phyloP scores from a whole-genome alignment of 1,140 invertebrate genomes.

The Cotesia chilonis region DNA sequence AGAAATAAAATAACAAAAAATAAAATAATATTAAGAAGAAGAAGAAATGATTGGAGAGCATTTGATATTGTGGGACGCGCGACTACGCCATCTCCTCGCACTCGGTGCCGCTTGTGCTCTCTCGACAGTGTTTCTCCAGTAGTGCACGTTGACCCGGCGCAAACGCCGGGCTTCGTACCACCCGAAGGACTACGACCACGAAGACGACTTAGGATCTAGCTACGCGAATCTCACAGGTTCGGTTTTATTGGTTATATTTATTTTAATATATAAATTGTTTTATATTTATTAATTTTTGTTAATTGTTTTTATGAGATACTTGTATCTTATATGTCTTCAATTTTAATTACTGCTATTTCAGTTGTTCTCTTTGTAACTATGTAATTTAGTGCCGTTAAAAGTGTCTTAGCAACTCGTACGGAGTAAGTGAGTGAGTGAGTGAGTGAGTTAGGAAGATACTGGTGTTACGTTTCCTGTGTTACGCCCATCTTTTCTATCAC shows the following conservation, averaged over 20 bases:
- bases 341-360: background rate
- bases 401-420: constrained; percentile 26
- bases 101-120: constrained; percentile 22
- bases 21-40: background rate
- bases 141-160: constrained; percentile 38
- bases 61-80: constrained; percentile 31
- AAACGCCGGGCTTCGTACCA: constrained; percentile 25
- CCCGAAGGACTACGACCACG: constrained; percentile 7
- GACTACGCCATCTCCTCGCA: constrained; percentile 37
- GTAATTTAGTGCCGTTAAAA: constrained; percentile 25
- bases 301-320: too few species aligned
- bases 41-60: background rate
- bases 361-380: background rate
- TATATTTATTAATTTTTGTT: too few species aligned
- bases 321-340: too few species aligned
- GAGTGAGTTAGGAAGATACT: constrained; percentile 13
- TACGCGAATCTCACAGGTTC: constrained; percentile 25
- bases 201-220: background rate
- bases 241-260: constrained; percentile 9
- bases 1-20: background rate
- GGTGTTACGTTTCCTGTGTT: constrained; percentile 26
- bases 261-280: background rate
- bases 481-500: constrained; percentile 27
- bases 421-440: constrained; percentile 27
- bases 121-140: constrained; percentile 32